Evolutionary conservation across 2,888 invertebrate species (phyloP), one percentile per base, ranked within the genome.

Genomic region (Sinopyrophorus schimmeli): DNA sequence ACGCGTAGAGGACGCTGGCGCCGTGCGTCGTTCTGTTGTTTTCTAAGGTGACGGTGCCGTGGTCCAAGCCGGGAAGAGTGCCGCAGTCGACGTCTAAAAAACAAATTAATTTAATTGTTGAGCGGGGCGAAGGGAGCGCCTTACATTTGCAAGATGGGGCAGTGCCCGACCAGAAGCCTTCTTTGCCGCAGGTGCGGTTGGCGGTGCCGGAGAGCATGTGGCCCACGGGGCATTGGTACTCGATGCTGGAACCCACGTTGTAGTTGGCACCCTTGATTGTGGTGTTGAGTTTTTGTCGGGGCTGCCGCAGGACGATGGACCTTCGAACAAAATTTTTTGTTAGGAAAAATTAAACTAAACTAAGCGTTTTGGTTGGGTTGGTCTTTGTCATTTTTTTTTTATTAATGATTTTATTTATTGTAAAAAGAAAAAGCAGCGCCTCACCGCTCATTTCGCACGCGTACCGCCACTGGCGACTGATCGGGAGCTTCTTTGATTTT

Each of bases 131-230:
- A n/a, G n/a, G n/a, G n/a, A n/a, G n/a, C n/a, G n/a, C n/a, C 83
- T 81, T 77, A 92, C 92, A 92, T 83, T 88, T 89, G 71, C 93
- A 94, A 43, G 82, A 81, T 1, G 93, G 92, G 1, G 92, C 84
- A 1, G 74, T 68, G 1, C 87, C 89, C 21, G 86, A 87, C 93
- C 93, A 94, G 65, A 88, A 86, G 1, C 93, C 93, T 63, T 84
- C 83, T 5, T 73, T 69, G 38, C 80, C 80, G 69, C 93, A 93
- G 21, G 79, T 79, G 60, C 92, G 79, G 24, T 74, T 80, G 44
- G 75, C 74, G 55, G 82, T 78, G 17, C 92, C 93, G 5, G 87
- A 69, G 2, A 92, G 76, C 79, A 86, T 86, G 68, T 89, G 87
- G 1, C 92, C 93, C 60, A 84, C 81, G 0, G 92, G 92, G 66